These are phyloP conservation scores for Prinia subflava DNA, from an alignment of 2,113 vertebrate species.

Conservation along the genomic window DNA sequence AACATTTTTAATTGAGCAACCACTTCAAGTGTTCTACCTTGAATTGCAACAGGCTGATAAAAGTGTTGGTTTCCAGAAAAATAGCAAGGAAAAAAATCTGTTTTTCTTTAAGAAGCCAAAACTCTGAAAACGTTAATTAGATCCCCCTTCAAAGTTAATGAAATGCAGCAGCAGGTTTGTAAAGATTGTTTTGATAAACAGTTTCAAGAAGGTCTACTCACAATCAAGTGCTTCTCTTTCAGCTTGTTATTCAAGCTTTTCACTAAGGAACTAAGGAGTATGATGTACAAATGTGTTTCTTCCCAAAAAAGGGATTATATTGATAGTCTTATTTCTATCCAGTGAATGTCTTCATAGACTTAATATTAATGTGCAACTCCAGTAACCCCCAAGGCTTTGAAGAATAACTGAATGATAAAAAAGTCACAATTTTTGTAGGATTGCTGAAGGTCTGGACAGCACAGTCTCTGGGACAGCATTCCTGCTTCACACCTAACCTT, in stretches of 20 bases:
- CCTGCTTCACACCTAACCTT: neutral
- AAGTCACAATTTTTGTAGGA: neutral
- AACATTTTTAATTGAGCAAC: conserved; percentile 2
- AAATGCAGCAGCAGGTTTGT: neutral
- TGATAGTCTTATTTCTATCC: neutral
- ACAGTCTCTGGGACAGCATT: neutral
- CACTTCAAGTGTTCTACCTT: neutral
- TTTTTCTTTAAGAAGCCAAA: neutral
- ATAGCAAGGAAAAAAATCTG: neutral
- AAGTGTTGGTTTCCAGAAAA: neutral
- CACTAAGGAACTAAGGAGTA: neutral
- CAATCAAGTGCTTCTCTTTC: neutral
- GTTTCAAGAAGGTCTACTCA: neutral
- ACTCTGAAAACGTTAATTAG: neutral
- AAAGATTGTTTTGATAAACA: neutral
- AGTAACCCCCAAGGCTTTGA: neutral
- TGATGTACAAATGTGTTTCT: neutral
- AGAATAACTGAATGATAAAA: neutral
- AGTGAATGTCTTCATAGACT: neutral
- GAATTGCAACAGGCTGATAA: neutral
- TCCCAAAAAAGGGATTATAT: neutral
- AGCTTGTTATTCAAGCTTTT: neutral
- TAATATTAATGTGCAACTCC: neutral
- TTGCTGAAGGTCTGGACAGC: neutral
- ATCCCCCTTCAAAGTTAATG: neutral